phyloP scores from a whole-genome alignment of 2,888 invertebrate species.

The Alloscopus bannaensis region DNA sequence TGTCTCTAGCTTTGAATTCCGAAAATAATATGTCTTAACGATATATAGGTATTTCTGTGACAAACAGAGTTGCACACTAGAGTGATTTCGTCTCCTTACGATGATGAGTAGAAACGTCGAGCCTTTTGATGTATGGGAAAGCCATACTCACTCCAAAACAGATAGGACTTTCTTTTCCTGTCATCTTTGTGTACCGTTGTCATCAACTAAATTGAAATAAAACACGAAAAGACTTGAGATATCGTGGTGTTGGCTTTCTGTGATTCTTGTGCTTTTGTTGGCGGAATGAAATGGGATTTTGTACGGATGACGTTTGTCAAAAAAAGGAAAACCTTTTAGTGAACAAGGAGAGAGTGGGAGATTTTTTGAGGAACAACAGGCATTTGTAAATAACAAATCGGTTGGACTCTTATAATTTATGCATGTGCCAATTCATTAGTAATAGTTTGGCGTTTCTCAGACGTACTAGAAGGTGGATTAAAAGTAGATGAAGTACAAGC shows the following conservation, averaged over 20 bases:
- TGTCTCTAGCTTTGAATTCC: background rate
- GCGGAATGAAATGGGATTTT: conserved; percentile 23
- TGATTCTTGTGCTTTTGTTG: conserved; percentile 17
- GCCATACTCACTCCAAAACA: conserved; percentile 33
- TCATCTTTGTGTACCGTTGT: conserved; percentile 56
- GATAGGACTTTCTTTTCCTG: conserved; percentile 53
- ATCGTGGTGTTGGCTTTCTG: too few species aligned
- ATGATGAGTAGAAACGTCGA: conserved; percentile 37
- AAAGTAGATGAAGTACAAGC: too few species aligned
- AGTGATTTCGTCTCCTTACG: conserved; percentile 37
- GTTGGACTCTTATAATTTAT: conserved; percentile 51
- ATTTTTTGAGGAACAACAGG: conserved; percentile 10
- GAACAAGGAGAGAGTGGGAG: too few species aligned
- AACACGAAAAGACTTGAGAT: conserved; percentile 58
- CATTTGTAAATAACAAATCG: conserved; percentile 50
- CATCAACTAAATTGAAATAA: conserved; percentile 60
- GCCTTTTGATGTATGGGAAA: conserved; percentile 49
- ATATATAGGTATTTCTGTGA: too few species aligned
- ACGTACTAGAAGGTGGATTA: background rate
- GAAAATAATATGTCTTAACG: background rate
- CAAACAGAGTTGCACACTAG: conserved; percentile 13
- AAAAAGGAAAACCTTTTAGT: conserved; percentile 48
- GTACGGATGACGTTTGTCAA: conserved; percentile 40
- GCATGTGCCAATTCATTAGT: conserved; percentile 45
- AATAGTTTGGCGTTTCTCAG: background rate